Conservation (phyloP, 2,797 vertebrate genomes). For the Sylvia borin region DNA sequence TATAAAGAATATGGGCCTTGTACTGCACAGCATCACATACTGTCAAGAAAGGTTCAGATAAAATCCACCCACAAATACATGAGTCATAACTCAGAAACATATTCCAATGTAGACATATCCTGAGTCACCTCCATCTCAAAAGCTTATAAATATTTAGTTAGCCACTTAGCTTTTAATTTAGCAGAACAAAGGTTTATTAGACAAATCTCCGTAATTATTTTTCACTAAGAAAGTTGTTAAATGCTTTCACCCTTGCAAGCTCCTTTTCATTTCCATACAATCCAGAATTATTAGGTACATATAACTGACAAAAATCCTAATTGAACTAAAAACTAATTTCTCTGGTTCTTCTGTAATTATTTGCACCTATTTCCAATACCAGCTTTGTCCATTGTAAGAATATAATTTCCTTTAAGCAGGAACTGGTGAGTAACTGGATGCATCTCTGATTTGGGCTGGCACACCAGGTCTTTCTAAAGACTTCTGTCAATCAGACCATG, state of each 20-base stretch:
- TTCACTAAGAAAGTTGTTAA: neutral
- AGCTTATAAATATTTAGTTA: constrained; percentile 63
- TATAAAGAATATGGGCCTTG: neutral
- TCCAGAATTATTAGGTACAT: neutral
- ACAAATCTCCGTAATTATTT: neutral
- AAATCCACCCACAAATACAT: constrained; percentile 55
- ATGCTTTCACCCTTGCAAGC: neutral
- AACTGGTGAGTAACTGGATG: neutral
- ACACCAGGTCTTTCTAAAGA: neutral
- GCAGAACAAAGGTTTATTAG: constrained; percentile 19
- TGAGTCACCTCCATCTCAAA: constrained; percentile 49
- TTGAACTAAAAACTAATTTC: neutral
- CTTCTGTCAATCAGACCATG: neutral
- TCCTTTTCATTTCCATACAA: neutral
- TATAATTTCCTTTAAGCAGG: neutral
- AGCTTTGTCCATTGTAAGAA: neutral
- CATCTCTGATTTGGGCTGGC: neutral
- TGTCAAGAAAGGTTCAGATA: constrained; percentile 31
- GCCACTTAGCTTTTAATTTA: constrained; percentile 59
- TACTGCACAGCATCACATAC: neutral
- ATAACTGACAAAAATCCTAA: neutral
- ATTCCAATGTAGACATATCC: constrained; percentile 21
- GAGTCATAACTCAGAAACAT: constrained; percentile 43
- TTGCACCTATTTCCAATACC: neutral
- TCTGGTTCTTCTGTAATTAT: neutral